Conservation (phyloP, 1,140 invertebrate genomes). For the Eriosoma lanigerum region DNA sequence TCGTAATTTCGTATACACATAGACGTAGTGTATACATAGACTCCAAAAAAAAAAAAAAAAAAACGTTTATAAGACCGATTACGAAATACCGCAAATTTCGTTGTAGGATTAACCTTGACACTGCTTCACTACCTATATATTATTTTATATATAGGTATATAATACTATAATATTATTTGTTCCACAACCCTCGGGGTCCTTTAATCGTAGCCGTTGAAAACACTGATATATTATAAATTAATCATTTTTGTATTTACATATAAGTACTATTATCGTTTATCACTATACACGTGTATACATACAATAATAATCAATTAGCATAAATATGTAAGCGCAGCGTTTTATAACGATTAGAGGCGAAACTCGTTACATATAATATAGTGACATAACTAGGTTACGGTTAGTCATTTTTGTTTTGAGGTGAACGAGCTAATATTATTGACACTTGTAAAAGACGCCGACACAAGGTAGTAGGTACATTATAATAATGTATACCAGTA, state of each 20-base stretch:
- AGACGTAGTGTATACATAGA: too few relatives aligned
- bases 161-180: too few relatives aligned
- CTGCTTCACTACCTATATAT: slow-evolving; percentile 4
- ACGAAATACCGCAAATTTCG: slow-evolving; percentile 19
- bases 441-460: neutral
- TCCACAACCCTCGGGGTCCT: too few relatives aligned
- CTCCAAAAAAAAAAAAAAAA: too few relatives aligned
- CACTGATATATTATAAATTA: neutral
- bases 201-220: too few relatives aligned
- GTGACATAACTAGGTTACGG: slow-evolving; percentile 42
- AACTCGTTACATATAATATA: neutral
- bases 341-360: slow-evolving; percentile 24
- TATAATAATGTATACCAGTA: too few relatives aligned
- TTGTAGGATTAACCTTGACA: neutral
- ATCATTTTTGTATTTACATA: neutral
- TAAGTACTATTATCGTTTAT: neutral
- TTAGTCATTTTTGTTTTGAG: neutral
- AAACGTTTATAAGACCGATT: neutral
- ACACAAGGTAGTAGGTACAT: neutral
- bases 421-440: slow-evolving; percentile 30
- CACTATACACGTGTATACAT: neutral
- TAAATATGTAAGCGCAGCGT: slow-evolving; percentile 19
- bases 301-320: neutral
- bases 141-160: too few relatives aligned
- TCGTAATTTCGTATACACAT: too few relatives aligned